Conservation (phyloP, 2,113 vertebrate genomes). For the Sinosuthora webbiana region DNA sequence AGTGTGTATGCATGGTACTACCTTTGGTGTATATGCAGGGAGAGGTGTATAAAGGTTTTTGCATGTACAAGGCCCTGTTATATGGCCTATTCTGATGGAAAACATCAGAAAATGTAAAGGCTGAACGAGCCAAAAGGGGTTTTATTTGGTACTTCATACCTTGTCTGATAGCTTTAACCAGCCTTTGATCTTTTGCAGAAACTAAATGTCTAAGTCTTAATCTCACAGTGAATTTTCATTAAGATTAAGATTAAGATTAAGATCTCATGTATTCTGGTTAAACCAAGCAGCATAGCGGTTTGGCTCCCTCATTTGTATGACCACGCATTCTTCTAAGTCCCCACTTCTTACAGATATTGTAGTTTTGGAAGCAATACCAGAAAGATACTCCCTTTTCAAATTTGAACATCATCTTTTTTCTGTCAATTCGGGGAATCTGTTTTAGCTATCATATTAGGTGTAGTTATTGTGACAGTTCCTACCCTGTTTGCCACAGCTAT, state of each 20-base stretch:
- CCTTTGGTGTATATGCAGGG: neutral
- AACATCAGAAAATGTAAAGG: neutral
- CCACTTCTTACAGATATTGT: neutral
- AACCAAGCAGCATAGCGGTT: neutral
- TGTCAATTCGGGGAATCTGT: neutral
- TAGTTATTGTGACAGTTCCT: neutral
- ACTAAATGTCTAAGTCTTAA: neutral
- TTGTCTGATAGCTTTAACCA: neutral
- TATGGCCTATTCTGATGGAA: neutral
- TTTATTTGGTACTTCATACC: neutral
- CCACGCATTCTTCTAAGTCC: accelerated
- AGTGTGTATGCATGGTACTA: neutral
- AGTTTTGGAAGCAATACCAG: neutral
- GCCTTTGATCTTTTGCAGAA: neutral
- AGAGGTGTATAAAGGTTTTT: neutral
- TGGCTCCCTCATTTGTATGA: neutral
- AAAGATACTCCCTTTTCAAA: neutral
- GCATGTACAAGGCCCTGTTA: neutral
- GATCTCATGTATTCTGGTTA: neutral
- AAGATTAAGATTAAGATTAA: too few species aligned
- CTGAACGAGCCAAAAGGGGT: neutral
- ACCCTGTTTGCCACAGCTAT: neutral
- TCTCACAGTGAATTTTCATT: neutral
- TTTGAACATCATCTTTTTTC: neutral
- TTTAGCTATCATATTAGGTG: neutral